A percentile compares a stretch with the other conserved stretches of the same genome.
Conservation (phyloP, 1,140 invertebrate species). For the Tetragnatha versicolor region DNA sequence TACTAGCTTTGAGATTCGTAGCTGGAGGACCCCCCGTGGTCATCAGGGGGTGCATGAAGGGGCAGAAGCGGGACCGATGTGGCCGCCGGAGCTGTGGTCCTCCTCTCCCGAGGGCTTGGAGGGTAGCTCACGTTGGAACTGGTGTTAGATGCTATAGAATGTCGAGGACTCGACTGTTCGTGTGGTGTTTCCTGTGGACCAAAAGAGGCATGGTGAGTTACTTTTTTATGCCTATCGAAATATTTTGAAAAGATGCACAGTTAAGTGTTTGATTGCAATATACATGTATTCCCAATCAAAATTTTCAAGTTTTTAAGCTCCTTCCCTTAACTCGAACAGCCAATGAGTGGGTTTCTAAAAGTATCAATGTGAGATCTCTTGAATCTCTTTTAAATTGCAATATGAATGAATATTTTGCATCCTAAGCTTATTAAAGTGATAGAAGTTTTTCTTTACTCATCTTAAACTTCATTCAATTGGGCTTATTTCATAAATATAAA, state of each 20-base stretch:
- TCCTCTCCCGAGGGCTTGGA: conserved; percentile 50
- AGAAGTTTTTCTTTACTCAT: no score
- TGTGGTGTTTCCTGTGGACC: conserved; percentile 13
- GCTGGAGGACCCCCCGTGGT: conserved; percentile 48
- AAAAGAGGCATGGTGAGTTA: background rate
- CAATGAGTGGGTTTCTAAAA: no score
- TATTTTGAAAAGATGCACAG: background rate
- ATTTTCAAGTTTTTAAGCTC: no score
- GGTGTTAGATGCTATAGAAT: conserved; percentile 82
- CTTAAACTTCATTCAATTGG: no score
- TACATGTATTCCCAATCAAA: no score
- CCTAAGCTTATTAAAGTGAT: no score
- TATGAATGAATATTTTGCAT: no score
- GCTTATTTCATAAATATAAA: no score
- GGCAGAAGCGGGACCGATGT: conserved; percentile 42
- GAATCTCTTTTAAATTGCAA: no score
- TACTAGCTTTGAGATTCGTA: conserved; percentile 54
- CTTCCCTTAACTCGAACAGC: no score
- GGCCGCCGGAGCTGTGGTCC: conserved; percentile 38
- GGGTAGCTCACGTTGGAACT: conserved; percentile 66
- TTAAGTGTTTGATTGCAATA: background rate
- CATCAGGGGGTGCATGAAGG: conserved; percentile 10
- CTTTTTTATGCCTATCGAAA: background rate
- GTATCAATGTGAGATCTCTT: no score
- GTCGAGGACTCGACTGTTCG: conserved; percentile 69